Evolutionary conservation across 1,140 invertebrate genomes (phyloP).

Genomic region (Eubasilissa regina): DNA sequence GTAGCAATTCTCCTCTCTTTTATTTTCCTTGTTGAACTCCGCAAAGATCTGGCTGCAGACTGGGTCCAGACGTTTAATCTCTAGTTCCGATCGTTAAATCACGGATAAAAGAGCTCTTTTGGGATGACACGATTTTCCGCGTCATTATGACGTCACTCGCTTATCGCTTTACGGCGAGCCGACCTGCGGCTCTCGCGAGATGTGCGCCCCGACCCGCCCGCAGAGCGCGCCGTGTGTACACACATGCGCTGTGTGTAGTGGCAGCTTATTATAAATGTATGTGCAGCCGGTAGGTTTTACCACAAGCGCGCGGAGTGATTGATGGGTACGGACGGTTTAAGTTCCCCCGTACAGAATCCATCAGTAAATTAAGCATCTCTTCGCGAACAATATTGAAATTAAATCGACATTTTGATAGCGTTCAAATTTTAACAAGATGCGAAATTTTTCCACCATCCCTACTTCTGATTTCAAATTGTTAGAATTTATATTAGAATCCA

Average conservation of each 20-base stretch:
- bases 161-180: neutral
- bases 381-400: too few species aligned
- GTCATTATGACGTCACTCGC: slow-evolving; percentile 32
- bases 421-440: too few species aligned
- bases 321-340: neutral
- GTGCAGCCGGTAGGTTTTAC: too few species aligned
- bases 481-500: too few species aligned
- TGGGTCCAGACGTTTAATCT: slow-evolving; percentile 26
- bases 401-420: too few species aligned
- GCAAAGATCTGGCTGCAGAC: neutral
- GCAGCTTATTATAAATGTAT: too few species aligned
- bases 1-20: neutral
- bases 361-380: neutral
- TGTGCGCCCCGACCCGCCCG: too few species aligned
- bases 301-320: neutral
- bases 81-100: slow-evolving; percentile 34
- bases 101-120: slow-evolving; percentile 19
- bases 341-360: neutral
- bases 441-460: too few species aligned
- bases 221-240: neutral
- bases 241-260: neutral
- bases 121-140: slow-evolving; percentile 32
- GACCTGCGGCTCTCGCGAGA: neutral
- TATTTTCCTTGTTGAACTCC: neutral
- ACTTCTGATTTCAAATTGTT: too few species aligned